Evolutionary conservation across 92 coral and sea anemone species (phyloP).

Genomic region (Phenganax marumi): DNA sequence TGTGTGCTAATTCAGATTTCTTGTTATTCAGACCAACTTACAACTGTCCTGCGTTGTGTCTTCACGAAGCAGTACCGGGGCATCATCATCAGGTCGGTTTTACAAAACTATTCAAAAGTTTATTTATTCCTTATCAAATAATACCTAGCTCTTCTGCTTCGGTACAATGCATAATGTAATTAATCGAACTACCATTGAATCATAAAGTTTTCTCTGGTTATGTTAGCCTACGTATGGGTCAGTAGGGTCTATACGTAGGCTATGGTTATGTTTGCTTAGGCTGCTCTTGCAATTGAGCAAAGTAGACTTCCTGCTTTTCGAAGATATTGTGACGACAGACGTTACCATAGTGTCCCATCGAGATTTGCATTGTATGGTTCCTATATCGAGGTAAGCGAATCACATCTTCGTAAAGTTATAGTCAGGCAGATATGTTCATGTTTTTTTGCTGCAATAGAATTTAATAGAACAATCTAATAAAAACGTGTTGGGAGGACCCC

Average conservation of each 20-base stretch:
- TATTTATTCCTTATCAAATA: too few relatives aligned
- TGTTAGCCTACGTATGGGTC: too few relatives aligned
- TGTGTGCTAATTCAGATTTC: not conserved
- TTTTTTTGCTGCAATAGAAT: not conserved
- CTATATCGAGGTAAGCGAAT: constrained; percentile 75
- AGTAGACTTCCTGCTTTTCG: constrained; percentile 73
- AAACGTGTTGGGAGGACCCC: too few relatives aligned
- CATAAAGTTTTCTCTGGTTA: too few relatives aligned
- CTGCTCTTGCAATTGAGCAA: constrained; percentile 78
- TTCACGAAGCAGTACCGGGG: constrained; percentile 95
- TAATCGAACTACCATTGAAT: too few relatives aligned
- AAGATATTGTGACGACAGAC: constrained; percentile 77
- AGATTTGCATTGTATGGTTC: constrained; percentile 88
- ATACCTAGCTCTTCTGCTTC: too few relatives aligned
- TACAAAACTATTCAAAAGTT: too few relatives aligned
- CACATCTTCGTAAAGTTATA: not conserved
- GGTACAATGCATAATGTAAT: too few relatives aligned
- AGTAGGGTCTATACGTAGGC: too few relatives aligned
- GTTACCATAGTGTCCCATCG: constrained; percentile 84
- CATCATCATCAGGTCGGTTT: constrained; percentile 84
- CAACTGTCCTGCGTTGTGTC: constrained; percentile 69
- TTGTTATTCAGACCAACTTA: constrained; percentile 67
- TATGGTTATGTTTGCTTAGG: constrained; percentile 47
- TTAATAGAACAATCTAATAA: too few relatives aligned
- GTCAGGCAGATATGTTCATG: not conserved